Evolutionary conservation across 2,888 invertebrate species (phyloP), one percentile per base, ranked within the genome.

Genomic region (Furcula furcula): DNA sequence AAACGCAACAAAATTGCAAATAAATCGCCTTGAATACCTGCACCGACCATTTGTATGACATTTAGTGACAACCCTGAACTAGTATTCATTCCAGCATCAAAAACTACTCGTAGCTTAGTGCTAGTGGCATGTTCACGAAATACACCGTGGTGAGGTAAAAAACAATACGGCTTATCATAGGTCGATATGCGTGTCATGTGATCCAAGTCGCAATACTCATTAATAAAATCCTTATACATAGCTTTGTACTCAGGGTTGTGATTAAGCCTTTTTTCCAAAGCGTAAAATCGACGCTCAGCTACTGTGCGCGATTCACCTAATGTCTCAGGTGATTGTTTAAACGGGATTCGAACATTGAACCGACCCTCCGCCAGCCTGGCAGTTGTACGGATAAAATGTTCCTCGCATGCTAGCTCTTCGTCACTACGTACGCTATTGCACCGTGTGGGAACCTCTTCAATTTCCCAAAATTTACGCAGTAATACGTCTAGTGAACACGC

Each of bases 1-100:
- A 47, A 55, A 1, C 53, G 29, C 1, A 51, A 15, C 3, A 54
- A 29, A 7, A 52, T 48, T 0, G 35, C 33, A 7, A 52, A 31
- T 1, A 58, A 12, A 15, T 55, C 49, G 23, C 41, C 42, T 21
- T 55, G 51, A 4, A 55, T 26, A 0, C 31, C 16, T 1, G 55
- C 44, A 0, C 55, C 46, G 10, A 37, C 25, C 0, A 11, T 12
- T 23, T 51, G 49, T 11, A 55, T 40, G 4, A 50, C 44, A 4
- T 55, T 60, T 6, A 57, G 26, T 4, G 50, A 52, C 6, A 38
- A 41, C 3, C 46, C 44, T 0, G 47, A 36, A 0, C 34, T 36
- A 0, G 49, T 47, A 15, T 35, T 31, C 1, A 44, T 35, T 9
- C 45, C 43, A 1, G 43, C 43, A 9, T 48, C 39, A 11, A 47